Percentiles rank a stretch among this genome's conserved stretches.
Conservation (phyloP, 2,797 vertebrate genomes). For the Falco biarmicus region DNA sequence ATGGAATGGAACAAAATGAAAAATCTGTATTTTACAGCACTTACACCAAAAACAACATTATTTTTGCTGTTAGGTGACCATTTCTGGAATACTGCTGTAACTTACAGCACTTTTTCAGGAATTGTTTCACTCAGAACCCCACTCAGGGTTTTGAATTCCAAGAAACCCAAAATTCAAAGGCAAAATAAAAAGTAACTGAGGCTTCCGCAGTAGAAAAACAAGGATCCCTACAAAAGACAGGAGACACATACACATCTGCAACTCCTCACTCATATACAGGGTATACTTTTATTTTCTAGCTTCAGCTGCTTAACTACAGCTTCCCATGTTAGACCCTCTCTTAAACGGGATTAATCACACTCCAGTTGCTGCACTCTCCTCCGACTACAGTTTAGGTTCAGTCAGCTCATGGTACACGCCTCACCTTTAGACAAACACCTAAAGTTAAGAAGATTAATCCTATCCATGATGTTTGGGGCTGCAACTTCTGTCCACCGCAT, state of each 20-base stretch:
- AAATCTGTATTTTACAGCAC: background rate
- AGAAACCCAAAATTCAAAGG: background rate
- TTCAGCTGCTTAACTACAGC: background rate
- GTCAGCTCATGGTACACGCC: background rate
- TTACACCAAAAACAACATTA: background rate
- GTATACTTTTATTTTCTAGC: background rate
- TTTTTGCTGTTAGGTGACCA: background rate
- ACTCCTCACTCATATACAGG: background rate
- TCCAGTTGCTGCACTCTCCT: background rate
- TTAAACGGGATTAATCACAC: background rate
- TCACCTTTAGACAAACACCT: background rate
- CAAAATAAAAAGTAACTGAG: background rate
- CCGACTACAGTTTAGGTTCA: background rate
- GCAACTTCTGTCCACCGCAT: fast-evolving
- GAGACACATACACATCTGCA: background rate
- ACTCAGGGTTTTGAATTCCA: background rate
- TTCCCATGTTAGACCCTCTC: background rate
- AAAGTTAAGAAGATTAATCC: background rate
- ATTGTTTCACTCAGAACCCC: background rate
- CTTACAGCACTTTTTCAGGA: background rate
- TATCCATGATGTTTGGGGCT: background rate
- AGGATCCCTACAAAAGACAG: background rate
- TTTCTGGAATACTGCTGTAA: background rate
- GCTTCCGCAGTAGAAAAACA: background rate
- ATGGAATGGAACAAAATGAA: background rate